These are phyloP conservation scores for Lagopus leucura DNA, from an alignment of 2,113 vertebrate species.

Conservation along the genomic window DNA sequence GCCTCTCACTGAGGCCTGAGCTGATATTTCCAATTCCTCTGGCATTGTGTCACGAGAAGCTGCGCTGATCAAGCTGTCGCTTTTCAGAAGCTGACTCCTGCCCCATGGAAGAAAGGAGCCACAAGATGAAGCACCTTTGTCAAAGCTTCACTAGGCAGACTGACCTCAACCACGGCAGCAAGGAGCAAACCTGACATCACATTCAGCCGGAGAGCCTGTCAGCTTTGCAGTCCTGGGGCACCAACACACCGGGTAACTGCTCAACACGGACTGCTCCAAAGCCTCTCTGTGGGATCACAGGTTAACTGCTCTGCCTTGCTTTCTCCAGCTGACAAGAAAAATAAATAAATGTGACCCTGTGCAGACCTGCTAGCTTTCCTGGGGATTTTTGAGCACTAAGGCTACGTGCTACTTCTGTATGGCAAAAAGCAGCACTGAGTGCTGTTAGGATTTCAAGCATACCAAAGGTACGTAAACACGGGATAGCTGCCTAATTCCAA, in stretches of 20 bases:
- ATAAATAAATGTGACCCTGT: not conserved
- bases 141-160: not conserved
- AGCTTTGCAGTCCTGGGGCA: not conserved
- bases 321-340: not conserved
- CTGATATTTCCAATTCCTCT: not conserved
- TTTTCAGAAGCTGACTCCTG: not conserved
- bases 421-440: not conserved
- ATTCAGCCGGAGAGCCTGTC: not conserved
- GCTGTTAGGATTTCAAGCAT: rapidly evolving
- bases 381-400: not conserved
- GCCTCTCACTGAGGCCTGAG: not conserved
- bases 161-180: rapidly evolving
- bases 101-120: not conserved
- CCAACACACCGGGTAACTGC: not conserved
- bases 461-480: not conserved
- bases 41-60: not conserved
- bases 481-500: not conserved
- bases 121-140: not conserved
- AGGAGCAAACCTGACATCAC: not conserved
- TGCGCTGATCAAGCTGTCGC: not conserved
- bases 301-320: not conserved
- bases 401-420: not conserved
- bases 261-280: not conserved
- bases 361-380: not conserved
- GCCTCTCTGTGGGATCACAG: not conserved